phyloP scores from a whole-genome alignment of 2,888 invertebrate genomes.

The Euspilapteryx auroguttella region DNA sequence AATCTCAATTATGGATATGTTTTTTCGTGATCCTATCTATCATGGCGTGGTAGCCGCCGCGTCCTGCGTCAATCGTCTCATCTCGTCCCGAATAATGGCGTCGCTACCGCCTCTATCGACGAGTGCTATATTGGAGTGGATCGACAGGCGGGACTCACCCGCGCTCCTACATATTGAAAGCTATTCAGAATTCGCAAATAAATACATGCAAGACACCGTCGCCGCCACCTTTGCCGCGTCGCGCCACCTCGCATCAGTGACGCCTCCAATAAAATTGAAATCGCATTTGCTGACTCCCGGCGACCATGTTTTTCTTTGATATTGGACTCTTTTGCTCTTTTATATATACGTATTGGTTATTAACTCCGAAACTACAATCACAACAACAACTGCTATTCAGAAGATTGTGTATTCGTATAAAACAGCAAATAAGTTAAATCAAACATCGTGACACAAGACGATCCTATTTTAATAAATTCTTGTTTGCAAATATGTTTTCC shows the following conservation, averaged over 20 bases:
- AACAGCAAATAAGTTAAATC: too few relatives aligned
- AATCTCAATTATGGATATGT: constrained; percentile 47
- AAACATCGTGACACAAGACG: too few relatives aligned
- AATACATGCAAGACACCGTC: constrained; percentile 19
- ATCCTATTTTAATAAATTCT: too few relatives aligned
- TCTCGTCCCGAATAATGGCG: constrained; percentile 34
- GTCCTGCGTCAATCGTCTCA: constrained; percentile 49
- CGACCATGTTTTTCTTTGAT: constrained; percentile 29
- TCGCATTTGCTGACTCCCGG: constrained; percentile 38
- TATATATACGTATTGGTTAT: not conserved
- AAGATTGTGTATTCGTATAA: too few relatives aligned
- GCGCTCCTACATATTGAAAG: constrained; percentile 55
- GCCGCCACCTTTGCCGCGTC: constrained; percentile 11
- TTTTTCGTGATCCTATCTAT: constrained; percentile 22
- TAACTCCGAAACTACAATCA: constrained; percentile 8
- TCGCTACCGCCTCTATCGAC: constrained; percentile 37
- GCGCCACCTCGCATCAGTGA: constrained; percentile 31
- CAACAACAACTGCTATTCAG: too few relatives aligned
- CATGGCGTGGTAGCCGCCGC: constrained; percentile 4
- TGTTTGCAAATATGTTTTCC: too few relatives aligned
- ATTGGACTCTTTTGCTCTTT: constrained; percentile 13
- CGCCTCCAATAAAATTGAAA: constrained; percentile 45
- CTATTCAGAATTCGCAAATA: constrained; percentile 56
- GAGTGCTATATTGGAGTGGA: constrained; percentile 52
- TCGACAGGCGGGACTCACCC: constrained; percentile 49